Evolutionary conservation across 2,888 invertebrate genomes (phyloP).

Genomic region (Ichneumoninae sp.): DNA sequence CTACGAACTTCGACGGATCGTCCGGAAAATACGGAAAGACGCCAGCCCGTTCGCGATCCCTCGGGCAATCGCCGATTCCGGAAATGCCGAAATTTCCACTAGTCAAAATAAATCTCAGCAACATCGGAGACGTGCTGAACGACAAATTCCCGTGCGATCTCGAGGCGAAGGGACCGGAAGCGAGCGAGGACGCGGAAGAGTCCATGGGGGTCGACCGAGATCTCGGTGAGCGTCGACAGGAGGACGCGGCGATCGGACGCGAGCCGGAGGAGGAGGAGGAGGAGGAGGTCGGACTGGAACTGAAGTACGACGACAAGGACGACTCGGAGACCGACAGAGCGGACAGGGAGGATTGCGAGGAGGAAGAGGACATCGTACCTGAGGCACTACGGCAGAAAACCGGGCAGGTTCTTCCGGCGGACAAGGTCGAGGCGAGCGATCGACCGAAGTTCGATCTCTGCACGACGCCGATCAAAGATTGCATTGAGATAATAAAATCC

Average conservation of each 20-base stretch:
- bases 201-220: neutral
- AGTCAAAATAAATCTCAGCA: slow-evolving; percentile 60
- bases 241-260: neutral
- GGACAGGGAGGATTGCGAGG: slow-evolving; percentile 38
- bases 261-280: slow-evolving; percentile 34
- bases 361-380: slow-evolving; percentile 73
- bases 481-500: slow-evolving; percentile 16
- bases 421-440: slow-evolving; percentile 66
- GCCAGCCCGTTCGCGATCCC: neutral
- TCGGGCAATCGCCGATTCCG: slow-evolving; percentile 18
- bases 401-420: slow-evolving; percentile 67
- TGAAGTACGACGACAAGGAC: slow-evolving; percentile 58
- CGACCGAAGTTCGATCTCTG: neutral
- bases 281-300: slow-evolving; percentile 51
- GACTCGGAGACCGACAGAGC: slow-evolving; percentile 27
- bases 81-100: slow-evolving; percentile 37
- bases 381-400: slow-evolving; percentile 67
- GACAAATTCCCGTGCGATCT: slow-evolving; percentile 25
- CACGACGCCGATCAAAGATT: slow-evolving; percentile 25
- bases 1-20: slow-evolving; percentile 15
- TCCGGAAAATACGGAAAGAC: neutral
- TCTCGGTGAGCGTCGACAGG: neutral
- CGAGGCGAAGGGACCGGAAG: neutral
- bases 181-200: neutral
- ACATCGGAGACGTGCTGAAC: slow-evolving; percentile 46